phyloP scores from a whole-genome alignment of 2,113 vertebrate species.

The Ochotona curzoniae region DNA sequence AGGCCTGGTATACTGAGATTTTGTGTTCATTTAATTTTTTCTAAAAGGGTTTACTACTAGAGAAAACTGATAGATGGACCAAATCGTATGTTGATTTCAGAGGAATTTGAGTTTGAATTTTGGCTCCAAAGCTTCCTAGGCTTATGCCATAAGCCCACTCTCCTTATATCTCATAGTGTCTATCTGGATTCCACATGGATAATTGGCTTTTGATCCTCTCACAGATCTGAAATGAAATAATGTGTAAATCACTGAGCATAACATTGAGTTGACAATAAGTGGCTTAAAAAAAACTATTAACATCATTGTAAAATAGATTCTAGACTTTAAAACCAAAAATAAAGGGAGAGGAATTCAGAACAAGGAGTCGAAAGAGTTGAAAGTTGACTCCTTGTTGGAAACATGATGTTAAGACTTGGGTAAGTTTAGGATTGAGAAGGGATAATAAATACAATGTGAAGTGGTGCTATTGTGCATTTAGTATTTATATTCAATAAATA shows the following conservation, averaged over 20 bases:
- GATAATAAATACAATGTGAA: background rate
- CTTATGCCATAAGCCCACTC: background rate
- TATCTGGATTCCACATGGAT: background rate
- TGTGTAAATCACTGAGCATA: rapidly evolving
- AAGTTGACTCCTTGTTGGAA: conserved; percentile 46
- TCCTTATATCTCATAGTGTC: background rate
- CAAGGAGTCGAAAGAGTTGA: conserved; percentile 68
- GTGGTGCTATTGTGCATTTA: background rate
- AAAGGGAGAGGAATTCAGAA: background rate
- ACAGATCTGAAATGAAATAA: background rate
- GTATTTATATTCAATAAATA: conserved; percentile 4
- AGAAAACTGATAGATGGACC: background rate
- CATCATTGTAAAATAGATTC: background rate
- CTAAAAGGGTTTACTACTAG: no score
- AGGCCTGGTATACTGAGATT: no score
- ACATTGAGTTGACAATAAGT: no score
- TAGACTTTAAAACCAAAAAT: background rate
- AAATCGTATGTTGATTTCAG: background rate
- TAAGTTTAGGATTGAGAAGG: conserved; percentile 42
- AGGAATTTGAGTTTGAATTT: background rate
- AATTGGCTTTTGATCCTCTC: rapidly evolving
- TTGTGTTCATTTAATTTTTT: no score
- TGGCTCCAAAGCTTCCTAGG: background rate
- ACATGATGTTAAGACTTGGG: background rate
- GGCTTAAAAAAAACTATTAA: no score